phyloP scores from a whole-genome alignment of 2,797 vertebrate genomes.

The Garrulus glandarius region DNA sequence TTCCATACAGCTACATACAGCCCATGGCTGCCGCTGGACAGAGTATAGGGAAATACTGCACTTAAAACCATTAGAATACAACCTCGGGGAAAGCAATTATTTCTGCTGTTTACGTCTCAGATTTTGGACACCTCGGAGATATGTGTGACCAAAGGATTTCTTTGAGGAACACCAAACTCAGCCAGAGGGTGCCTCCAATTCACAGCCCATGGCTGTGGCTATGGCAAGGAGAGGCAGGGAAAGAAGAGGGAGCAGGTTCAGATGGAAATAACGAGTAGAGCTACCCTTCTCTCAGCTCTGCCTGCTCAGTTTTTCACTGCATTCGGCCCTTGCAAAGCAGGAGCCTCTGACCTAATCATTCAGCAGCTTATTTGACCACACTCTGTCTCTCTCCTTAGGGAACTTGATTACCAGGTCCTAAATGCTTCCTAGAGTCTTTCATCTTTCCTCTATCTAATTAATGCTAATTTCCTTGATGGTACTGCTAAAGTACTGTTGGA shows the following conservation, averaged over 20 bases:
- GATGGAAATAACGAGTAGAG: neutral
- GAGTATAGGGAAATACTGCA: neutral
- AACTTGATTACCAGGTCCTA: conserved; percentile 47
- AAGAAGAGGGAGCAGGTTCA: neutral
- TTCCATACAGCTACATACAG: neutral
- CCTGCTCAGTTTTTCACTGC: neutral
- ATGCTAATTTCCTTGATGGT: conserved; percentile 53
- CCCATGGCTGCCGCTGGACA: neutral
- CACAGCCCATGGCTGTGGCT: rapidly evolving
- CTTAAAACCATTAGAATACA: neutral
- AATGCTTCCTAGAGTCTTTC: conserved; percentile 55
- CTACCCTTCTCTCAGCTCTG: neutral
- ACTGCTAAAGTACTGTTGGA: conserved; percentile 31
- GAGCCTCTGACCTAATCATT: conserved; percentile 31
- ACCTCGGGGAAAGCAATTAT: neutral
- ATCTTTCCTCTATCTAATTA: conserved; percentile 65
- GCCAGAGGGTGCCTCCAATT: neutral
- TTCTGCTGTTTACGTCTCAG: neutral
- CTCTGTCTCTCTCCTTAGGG: conserved; percentile 10
- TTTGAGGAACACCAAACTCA: neutral
- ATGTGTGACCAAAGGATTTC: neutral
- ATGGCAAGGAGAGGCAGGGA: neutral
- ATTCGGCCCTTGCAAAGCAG: conserved; percentile 1
- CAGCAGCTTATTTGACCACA: conserved; percentile 26
- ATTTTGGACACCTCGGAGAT: neutral